These are phyloP conservation scores for Dufourea novaeangliae DNA, from an alignment of 1,140 invertebrate genomes.

Conservation along the genomic window DNA sequence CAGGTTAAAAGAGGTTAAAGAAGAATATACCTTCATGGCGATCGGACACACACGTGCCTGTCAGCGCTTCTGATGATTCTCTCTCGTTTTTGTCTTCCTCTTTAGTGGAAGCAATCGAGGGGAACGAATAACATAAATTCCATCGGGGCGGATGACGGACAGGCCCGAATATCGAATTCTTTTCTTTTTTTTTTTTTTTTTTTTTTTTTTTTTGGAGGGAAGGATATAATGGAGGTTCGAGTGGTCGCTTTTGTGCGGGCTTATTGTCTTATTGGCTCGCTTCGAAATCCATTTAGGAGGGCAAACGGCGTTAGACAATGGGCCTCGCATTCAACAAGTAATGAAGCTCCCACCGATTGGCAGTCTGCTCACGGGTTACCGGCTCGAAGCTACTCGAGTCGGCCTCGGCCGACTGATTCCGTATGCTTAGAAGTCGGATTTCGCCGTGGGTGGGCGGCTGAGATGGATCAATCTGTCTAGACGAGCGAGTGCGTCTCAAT, in stretches of 20 bases:
- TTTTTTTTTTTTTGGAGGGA: conserved; percentile 43
- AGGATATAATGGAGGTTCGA: conserved; percentile 50
- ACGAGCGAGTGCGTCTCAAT: conserved; percentile 19
- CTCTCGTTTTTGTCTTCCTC: too few relatives aligned
- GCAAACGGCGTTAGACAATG: conserved; percentile 65
- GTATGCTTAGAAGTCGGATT: conserved; percentile 46
- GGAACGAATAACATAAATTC: conserved; percentile 23
- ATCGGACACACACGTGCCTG: not conserved
- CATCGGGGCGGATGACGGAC: not conserved
- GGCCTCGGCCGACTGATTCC: conserved; percentile 32
- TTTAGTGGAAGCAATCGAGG: not conserved
- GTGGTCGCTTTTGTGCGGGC: conserved; percentile 57
- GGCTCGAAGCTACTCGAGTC: conserved; percentile 43
- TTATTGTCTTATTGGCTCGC: conserved; percentile 69
- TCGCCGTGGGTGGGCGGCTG: conserved; percentile 6
- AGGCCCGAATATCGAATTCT: not conserved
- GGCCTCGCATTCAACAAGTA: conserved; percentile 68
- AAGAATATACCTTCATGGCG: too few relatives aligned
- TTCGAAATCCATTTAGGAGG: conserved; percentile 68
- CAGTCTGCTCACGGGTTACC: conserved; percentile 47
- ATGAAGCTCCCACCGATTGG: conserved; percentile 62
- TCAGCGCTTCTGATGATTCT: too few relatives aligned
- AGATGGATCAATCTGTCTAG: conserved; percentile 41
- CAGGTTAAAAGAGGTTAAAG: too few relatives aligned
- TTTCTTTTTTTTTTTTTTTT: not conserved